These are phyloP conservation scores for Alectura lathami DNA, from an alignment of 2,113 vertebrate genomes.

Conservation along the genomic window DNA sequence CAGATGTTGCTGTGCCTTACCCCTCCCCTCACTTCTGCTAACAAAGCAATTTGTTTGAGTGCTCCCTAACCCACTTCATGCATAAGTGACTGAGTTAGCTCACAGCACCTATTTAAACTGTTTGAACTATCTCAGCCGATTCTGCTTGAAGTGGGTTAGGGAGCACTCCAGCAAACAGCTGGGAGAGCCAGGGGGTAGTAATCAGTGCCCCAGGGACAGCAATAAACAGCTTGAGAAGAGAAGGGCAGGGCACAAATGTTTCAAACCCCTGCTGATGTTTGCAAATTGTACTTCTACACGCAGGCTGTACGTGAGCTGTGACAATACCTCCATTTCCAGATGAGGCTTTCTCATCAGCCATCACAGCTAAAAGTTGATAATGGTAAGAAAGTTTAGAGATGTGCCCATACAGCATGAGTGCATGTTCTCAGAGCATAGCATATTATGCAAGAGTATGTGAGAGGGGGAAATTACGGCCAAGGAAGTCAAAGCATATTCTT, in stretches of 20 bases:
- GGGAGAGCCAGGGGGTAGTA: background rate
- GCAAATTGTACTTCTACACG: background rate
- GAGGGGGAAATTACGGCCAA: constrained; percentile 52
- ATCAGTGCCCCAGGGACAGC: constrained; percentile 34
- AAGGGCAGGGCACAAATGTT: background rate
- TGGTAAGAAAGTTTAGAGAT: constrained; percentile 3
- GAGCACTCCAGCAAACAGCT: constrained; percentile 32
- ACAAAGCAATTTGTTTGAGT: constrained; percentile 14
- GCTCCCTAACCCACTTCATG: constrained; percentile 28
- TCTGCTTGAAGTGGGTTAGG: constrained; percentile 42
- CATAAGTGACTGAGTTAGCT: background rate
- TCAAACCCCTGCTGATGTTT: constrained; percentile 46
- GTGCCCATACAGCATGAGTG: background rate
- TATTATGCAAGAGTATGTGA: constrained; percentile 64
- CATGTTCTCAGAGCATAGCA: background rate
- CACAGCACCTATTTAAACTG: background rate
- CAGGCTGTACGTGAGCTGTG: background rate
- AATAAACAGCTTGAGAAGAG: constrained; percentile 31
- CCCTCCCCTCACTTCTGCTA: background rate
- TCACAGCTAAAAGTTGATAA: background rate
- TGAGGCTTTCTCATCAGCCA: background rate
- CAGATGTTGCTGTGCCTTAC: background rate
- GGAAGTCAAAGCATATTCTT: constrained; percentile 60
- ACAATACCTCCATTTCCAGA: background rate
- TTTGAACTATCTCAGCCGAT: constrained; percentile 37